Base-by-base conservation (phyloP, 1,140 invertebrate species). In the Halesus radiatus region DNA sequence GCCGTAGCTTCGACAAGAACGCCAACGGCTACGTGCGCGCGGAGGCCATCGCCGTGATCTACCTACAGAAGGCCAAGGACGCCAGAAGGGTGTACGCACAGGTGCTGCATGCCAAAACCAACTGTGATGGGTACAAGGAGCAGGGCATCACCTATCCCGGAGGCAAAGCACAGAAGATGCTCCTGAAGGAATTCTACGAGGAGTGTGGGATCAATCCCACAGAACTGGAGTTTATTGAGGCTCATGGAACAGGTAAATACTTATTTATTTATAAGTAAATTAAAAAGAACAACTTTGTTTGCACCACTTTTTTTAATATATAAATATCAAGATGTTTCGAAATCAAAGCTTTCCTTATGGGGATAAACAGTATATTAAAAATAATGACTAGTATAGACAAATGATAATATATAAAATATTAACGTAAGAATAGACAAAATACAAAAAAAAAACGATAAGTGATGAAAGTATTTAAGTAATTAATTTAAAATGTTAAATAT, bases 101-200 rank as follows among this genome's bases (percentile, higher is more conserved):
- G 79, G 84, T 91, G 0, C 83, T 91, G 1, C 89, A 92, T 84
- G 88, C 91, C 0, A 93, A 93, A 85, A 93, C 92, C 7, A 98
- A 98, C 88, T 95, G 94, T 84, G 96, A 98, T 88, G 97, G 97
- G 0, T 96, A 94, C 87, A 98, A 98, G 86, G 92, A 94, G 32
- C 93, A 95, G 85, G 95, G 96, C 16, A 97, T 99, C 79, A 98
- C 96, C 0, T 98, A 96, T 86, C 98, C 98, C 0, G 96, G 96
- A 2, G 95, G 95, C 29, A 89, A 92, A 20, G 91, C 96, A 72
- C 98, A 99, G 87, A 93, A 94, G 80, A 88, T 91, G 68, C 89
- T 99, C 0, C 87, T 99, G 0, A 87, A 91, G 22, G 95, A 98
- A 84, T 95, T 98, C 83, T 99, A 99, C 85, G 87, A 92, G n/a